Conservation (phyloP, 2,113 vertebrate genomes). For the Trematocara nigrifrons region DNA sequence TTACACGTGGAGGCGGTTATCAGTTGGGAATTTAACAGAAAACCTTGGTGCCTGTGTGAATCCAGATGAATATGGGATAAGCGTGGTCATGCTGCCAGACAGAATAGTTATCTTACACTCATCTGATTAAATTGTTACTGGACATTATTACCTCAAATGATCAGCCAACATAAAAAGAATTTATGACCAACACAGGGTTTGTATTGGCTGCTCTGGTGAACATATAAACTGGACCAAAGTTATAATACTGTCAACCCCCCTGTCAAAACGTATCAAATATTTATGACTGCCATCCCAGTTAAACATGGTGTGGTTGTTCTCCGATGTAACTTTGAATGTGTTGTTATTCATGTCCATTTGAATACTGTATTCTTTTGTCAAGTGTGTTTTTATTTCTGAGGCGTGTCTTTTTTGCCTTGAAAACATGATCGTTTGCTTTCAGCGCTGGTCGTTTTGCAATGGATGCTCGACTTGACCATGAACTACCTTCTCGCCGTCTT, state of each 20-base stretch:
- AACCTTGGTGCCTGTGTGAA: slow-evolving; percentile 10
- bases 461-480: not conserved
- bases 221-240: not conserved
- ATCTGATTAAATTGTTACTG: not conserved
- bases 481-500: not conserved
- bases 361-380: slow-evolving; percentile 14
- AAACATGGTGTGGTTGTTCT: not conserved
- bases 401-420: slow-evolving; percentile 10
- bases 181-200: not conserved
- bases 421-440: slow-evolving; percentile 33
- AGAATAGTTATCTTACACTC: not conserved
- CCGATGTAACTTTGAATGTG: not conserved
- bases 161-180: not conserved
- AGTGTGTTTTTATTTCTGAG: slow-evolving; percentile 21
- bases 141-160: not conserved
- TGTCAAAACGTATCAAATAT: not conserved
- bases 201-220: not conserved
- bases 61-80: not conserved
- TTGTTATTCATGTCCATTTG: slow-evolving; percentile 12
- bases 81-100: not conserved
- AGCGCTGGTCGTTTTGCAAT: not conserved
- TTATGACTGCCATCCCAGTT: not conserved
- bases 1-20: not conserved
- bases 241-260: not conserved
- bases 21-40: not conserved